Percentiles rank a stretch among this genome's conserved stretches.
Evolutionary conservation across 64 coral and sea anemone genomes (phyloP).

Genomic region (Platygyra sinensis): DNA sequence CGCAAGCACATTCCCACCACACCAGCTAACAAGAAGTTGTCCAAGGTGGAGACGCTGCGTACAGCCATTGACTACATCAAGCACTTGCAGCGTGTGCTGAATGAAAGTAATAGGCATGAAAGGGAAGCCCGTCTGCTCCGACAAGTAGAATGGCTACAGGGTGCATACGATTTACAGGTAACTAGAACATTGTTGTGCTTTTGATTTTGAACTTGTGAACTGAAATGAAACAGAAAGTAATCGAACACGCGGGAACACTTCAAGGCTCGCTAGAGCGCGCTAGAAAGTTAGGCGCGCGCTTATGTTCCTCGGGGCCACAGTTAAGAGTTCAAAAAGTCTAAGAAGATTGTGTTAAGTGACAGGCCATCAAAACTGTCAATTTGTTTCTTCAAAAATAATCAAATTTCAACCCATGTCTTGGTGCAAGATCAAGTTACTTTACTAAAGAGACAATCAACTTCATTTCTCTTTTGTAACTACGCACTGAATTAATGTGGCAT

Average conservation of each 20-base stretch:
- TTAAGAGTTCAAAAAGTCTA: constrained; percentile 11
- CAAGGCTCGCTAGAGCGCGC: background rate
- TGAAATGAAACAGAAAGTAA: background rate
- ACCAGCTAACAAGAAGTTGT: constrained; percentile 91
- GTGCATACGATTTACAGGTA: constrained; percentile 84
- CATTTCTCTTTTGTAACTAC: constrained; percentile 16
- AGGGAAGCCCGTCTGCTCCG: constrained; percentile 62
- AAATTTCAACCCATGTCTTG: constrained; percentile 11
- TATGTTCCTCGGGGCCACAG: background rate
- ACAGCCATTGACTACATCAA: constrained; percentile 95
- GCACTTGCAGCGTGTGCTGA: constrained; percentile 81
- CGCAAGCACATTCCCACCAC: constrained; percentile 78
- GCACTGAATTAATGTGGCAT: background rate
- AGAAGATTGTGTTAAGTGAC: background rate
- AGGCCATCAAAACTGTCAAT: constrained; percentile 29
- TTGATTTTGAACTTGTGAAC: constrained; percentile 3
- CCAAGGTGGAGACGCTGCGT: constrained; percentile 93
- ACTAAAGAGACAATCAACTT: constrained; percentile 41
- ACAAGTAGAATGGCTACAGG: constrained; percentile 80
- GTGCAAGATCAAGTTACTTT: constrained; percentile 10
- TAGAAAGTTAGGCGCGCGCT: background rate
- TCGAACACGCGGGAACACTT: background rate
- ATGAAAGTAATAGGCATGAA: constrained; percentile 81
- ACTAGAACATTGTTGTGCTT: constrained; percentile 2
- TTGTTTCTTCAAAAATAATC: constrained; percentile 40